A percentile compares a stretch with the other conserved stretches of the same genome.
These are phyloP conservation scores for Lontra canadensis DNA, from an alignment of 2,113 vertebrate species.

Conservation along the genomic window DNA sequence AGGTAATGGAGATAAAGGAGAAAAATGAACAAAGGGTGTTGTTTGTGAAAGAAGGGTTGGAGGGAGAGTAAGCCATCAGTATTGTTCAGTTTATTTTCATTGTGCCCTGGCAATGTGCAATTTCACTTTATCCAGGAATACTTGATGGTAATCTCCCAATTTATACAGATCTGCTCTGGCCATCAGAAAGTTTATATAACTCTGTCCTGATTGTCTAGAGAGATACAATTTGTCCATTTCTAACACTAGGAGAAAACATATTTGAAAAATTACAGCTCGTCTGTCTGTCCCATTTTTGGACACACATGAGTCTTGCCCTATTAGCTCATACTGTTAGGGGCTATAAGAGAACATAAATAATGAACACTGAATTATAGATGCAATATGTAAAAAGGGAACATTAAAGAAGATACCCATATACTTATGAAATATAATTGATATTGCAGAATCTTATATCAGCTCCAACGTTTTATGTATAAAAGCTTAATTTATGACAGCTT, in stretches of 20 bases:
- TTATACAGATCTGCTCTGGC: neutral
- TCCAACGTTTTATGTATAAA: neutral
- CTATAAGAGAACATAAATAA: neutral
- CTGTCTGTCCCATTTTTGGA: neutral
- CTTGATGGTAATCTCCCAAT: neutral
- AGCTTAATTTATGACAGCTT: neutral
- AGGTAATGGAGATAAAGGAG: neutral
- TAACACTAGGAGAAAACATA: neutral
- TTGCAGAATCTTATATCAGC: neutral
- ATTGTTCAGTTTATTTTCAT: neutral
- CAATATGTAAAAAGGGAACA: neutral
- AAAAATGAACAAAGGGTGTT: neutral
- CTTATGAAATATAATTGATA: neutral
- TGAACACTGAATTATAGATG: neutral
- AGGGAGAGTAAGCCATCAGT: neutral
- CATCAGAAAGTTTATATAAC: neutral
- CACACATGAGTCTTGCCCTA: accelerated
- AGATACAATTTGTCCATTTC: neutral
- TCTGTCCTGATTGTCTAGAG: neutral
- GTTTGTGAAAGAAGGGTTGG: neutral
- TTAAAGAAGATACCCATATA: neutral
- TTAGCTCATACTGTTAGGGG: neutral
- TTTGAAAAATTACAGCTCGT: neutral
- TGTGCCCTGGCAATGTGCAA: neutral
- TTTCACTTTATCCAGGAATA: neutral